Evolutionary conservation across 1,140 invertebrate species (phyloP), one percentile per base, ranked within the genome.

Genomic region (Megathymus violae): DNA sequence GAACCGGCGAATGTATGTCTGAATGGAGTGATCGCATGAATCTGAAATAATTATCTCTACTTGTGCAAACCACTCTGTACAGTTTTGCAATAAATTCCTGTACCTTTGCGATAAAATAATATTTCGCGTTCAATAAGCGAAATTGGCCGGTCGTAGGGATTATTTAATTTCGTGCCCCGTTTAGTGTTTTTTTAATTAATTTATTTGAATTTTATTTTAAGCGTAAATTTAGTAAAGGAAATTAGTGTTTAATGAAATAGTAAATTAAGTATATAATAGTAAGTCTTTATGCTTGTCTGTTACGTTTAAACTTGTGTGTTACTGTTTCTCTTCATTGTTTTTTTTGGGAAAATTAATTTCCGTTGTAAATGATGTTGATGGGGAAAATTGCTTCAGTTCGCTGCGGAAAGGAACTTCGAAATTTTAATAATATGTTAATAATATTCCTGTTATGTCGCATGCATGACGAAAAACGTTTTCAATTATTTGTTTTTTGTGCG

Each of bases 201-300:
- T 74, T 36, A 46, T 67, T 66, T 71, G 34, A 44, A 48, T 47
- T 54, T 58, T 62, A 34, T 22, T 41, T 56, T 47, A 50, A 64
- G 63, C 70, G 71, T 74, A 75, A 72, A 65, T 65, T 78, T 75
- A 78, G 74, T 71, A 31, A 67, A 70, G 52, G 48, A 66, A 66
- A 34, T 64, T 72, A 72, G 72, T 67, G 15, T 67, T 77, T 67
- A 74, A 68, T 52, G 59, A 74, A 67, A 77, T 83, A 83, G 78
- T 74, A 47, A 63, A 10, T 74, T 83, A 81, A 80, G 71, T 69
- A 66, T 68, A 61, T 73, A 75, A 69, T 69, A 62, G 56, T 74
- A 75, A 71, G 71, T 69, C 58, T n/a, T n/a, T 68, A 72, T 65
- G 74, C 70, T 75, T 78, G 67, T 67, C 60, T 70, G 70, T 76